A percentile compares a stretch with the other conserved stretches of the same genome.
These are phyloP conservation scores for Paralichthys olivaceus DNA, from an alignment of 2,113 vertebrate species.

Conservation along the genomic window DNA sequence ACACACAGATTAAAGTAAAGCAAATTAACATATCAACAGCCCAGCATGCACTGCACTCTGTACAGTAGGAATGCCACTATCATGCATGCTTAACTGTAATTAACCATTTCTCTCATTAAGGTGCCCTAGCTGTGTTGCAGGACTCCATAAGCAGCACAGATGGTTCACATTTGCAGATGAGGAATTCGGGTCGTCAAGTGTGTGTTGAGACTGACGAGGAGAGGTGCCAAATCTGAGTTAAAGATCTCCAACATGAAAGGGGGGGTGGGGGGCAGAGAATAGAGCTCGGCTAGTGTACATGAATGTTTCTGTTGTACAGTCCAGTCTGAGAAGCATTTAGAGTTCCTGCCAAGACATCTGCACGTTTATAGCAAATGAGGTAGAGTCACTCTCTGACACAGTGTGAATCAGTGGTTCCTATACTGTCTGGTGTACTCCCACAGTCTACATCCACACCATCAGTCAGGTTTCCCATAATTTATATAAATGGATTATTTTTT, in stretches of 20 bases:
- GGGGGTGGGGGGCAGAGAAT: constrained; percentile 17
- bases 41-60: neutral
- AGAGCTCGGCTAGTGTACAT: constrained; percentile 10
- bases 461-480: neutral
- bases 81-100: constrained; percentile 33
- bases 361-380: constrained; percentile 27
- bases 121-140: constrained; percentile 9
- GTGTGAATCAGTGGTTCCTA: neutral
- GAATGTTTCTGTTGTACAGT: constrained; percentile 15
- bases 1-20: constrained; percentile 1
- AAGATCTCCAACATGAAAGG: constrained; percentile 47
- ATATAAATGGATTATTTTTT: neutral
- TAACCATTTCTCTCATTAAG: constrained; percentile 52
- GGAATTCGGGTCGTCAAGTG: constrained; percentile 57
- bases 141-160: constrained; percentile 56
- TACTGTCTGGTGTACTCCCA: too few relatives aligned
- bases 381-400: constrained; percentile 12
- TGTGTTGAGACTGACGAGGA: constrained; percentile 47
- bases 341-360: constrained; percentile 47
- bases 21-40: constrained; percentile 28
- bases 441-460: too few relatives aligned
- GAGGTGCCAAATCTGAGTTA: constrained; percentile 65
- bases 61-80: constrained; percentile 28
- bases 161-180: constrained; percentile 73
- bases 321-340: constrained; percentile 2